Base-by-base conservation (phyloP, 2,113 vertebrate species). In the Nothocercus nigrocapillus region DNA sequence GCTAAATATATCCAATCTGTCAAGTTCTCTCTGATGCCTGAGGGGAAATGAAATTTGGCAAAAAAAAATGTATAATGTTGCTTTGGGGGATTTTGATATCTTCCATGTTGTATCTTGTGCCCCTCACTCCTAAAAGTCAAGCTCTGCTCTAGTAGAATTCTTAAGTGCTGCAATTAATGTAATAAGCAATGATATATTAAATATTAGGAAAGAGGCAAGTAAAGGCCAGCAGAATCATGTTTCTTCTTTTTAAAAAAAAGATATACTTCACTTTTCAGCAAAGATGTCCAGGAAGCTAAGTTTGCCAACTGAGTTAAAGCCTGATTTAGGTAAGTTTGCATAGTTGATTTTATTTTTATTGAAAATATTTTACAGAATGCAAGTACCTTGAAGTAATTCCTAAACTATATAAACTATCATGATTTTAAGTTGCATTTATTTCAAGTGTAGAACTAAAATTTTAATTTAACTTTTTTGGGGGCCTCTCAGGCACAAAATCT, bases 221-320 rank as follows among this genome's bases (percentile, higher is more conserved):
- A 79, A 91, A 93, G 91, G 90, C 89, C 95, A 83, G 22, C 44
- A 94, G 77, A 94, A 84, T 81, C 28, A 88, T 88, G 89, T 96
- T 93, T 92, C 64, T 97, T 82, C 95, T 84, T 97, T 98, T 98
- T 97, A 98, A 99, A 99, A 56, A 98, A 99, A 96, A 98, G 98
- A 98, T 98, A 95, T 97, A 98, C 98, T 98, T 99, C 99, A 98
- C 99, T 98, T 98, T 99, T 98, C 99, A 99, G 99, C 99, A 98
- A 99, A 99, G 99, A 99, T 99, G 99, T 99, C 99, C 99, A 99
- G 99, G 98, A 99, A 99, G 98, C 99, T 99, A 99, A 99, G 99
- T 98, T 99, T 99, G 98, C 99, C 99, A 98, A 99, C 99, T 98
- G 99, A 99, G 98, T 98, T 99, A 99, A 99, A 99, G 98, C 99